Evolutionary conservation across 2,113 vertebrate genomes (phyloP).

Genomic region (Acrocephalus kingi): DNA sequence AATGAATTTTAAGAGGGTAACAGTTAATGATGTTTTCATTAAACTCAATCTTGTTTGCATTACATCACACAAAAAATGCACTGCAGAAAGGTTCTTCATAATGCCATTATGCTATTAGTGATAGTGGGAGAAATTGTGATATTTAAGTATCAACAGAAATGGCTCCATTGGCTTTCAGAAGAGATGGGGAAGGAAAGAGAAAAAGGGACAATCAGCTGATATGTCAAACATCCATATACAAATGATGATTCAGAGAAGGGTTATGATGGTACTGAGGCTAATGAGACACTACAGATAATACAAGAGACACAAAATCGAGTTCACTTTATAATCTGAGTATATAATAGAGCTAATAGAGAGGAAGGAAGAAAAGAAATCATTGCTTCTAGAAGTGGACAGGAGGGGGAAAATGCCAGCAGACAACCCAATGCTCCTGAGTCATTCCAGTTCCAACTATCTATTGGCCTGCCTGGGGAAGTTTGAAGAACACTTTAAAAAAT

Average conservation of each 20-base stretch:
- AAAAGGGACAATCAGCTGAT: neutral
- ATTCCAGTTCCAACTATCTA: neutral
- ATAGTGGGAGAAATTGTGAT: neutral
- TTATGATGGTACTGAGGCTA: neutral
- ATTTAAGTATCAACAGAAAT: constrained; percentile 33
- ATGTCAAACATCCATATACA: constrained; percentile 21
- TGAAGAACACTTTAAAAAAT: neutral
- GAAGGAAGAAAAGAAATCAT: constrained; percentile 39
- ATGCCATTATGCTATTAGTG: neutral
- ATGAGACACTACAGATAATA: constrained; percentile 33
- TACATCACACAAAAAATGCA: neutral
- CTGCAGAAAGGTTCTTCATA: neutral
- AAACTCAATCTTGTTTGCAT: neutral
- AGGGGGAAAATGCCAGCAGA: neutral
- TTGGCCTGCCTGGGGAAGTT: neutral
- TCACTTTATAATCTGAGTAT: constrained; percentile 22
- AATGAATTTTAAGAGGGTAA: neutral
- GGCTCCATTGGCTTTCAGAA: neutral
- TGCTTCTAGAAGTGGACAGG: neutral
- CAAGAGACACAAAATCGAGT: neutral
- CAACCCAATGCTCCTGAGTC: neutral
- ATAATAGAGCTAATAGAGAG: constrained; percentile 33
- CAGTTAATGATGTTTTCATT: neutral
- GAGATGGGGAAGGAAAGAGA: neutral
- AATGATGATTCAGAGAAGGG: constrained; percentile 26